phyloP scores from a whole-genome alignment of 2,888 invertebrate genomes.

The Sinodicranocentrus sp. region DNA sequence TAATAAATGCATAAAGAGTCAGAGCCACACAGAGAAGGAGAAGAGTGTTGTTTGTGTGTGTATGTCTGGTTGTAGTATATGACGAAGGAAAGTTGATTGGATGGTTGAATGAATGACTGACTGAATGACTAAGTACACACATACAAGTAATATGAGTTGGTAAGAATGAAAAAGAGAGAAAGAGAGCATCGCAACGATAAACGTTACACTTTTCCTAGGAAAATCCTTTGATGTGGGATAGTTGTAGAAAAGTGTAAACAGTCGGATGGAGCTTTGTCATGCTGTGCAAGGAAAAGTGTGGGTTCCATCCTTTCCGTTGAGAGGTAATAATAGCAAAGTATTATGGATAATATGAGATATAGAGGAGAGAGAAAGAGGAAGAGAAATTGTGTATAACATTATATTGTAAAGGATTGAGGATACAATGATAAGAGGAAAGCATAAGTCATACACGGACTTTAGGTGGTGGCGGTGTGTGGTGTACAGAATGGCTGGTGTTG shows the following conservation, averaged over 20 bases:
- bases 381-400: no score
- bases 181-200: slow-evolving; percentile 35
- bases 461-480: slow-evolving; percentile 42
- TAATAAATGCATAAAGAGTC: slow-evolving; percentile 47
- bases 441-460: slow-evolving; percentile 16
- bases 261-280: slow-evolving; percentile 3
- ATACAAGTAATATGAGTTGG: slow-evolving; percentile 40
- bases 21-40: no score
- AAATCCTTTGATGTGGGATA: slow-evolving; percentile 37
- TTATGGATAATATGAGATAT: no score
- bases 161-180: slow-evolving; percentile 45
- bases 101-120: slow-evolving; percentile 45
- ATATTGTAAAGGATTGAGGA: no score
- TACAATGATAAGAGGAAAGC: no score
- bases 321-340: no score
- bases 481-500: slow-evolving; percentile 34
- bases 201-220: slow-evolving; percentile 25
- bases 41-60: no score
- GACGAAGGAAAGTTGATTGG: slow-evolving; percentile 50
- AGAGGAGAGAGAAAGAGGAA: no score
- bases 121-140: slow-evolving; percentile 22
- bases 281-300: slow-evolving; percentile 3
- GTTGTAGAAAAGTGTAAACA: slow-evolving; percentile 43
- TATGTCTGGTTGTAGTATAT: slow-evolving; percentile 10
- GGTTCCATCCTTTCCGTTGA: no score